Conservation (phyloP, 2,797 vertebrate genomes). For the Diglossa cyanea region DNA sequence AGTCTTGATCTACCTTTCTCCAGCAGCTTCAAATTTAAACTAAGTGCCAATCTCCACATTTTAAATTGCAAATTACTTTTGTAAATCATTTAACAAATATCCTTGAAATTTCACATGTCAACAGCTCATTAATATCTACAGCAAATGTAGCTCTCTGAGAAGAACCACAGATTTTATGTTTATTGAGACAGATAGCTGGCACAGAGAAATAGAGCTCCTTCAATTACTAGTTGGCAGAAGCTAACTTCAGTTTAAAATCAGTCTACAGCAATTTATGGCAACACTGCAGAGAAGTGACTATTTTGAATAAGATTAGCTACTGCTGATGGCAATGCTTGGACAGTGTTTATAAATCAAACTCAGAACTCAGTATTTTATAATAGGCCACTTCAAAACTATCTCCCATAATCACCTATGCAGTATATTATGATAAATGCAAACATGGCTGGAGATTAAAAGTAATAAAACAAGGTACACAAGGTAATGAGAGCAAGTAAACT, state of each 20-base stretch:
- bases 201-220: constrained; percentile 69
- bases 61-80: constrained; percentile 76
- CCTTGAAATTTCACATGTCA: constrained; percentile 76
- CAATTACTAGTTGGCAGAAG: constrained; percentile 74
- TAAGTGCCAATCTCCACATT: constrained; percentile 60
- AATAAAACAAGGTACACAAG: constrained; percentile 48
- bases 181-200: constrained; percentile 75
- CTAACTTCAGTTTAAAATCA: constrained; percentile 76
- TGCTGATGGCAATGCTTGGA: constrained; percentile 59
- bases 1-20: constrained; percentile 37
- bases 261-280: constrained; percentile 72
- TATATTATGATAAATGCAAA: constrained; percentile 69
- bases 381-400: constrained; percentile 50
- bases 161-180: constrained; percentile 69
- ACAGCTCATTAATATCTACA: constrained; percentile 76
- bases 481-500: constrained; percentile 45
- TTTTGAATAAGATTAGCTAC: constrained; percentile 74
- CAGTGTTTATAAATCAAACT: constrained; percentile 71
- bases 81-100: constrained; percentile 75
- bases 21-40: constrained; percentile 61
- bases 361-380: constrained; percentile 67
- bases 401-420: constrained; percentile 59
- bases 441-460: constrained; percentile 51
- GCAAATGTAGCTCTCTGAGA: constrained; percentile 70
- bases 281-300: constrained; percentile 66